phyloP scores from a whole-genome alignment of 2,797 vertebrate species.

The Orientallactaga sibirica region DNA sequence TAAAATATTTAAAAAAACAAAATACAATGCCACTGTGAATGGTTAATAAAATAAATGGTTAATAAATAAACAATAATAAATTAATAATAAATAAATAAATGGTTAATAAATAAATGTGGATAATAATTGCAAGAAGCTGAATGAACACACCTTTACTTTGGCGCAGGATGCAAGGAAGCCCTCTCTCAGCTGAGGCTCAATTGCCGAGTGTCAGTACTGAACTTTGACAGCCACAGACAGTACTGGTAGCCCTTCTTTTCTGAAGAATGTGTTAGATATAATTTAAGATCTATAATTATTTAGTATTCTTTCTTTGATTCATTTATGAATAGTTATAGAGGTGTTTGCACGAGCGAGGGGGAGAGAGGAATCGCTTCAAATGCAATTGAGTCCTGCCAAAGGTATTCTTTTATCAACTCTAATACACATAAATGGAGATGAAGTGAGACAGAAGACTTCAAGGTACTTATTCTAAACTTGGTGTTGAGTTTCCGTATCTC shows the following conservation, averaged over 20 bases:
- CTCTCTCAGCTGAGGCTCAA: neutral
- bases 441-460: neutral
- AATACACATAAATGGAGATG: neutral
- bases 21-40: neutral
- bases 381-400: neutral
- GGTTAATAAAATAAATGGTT: neutral
- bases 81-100: no score
- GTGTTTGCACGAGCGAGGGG: neutral
- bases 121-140: neutral
- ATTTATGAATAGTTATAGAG: neutral
- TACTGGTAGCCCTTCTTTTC: neutral
- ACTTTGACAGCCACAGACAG: neutral
- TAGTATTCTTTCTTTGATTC: neutral
- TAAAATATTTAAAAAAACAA: neutral
- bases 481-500: neutral
- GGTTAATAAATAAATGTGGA: neutral
- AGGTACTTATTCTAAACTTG: neutral
- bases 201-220: neutral
- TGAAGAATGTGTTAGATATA: neutral
- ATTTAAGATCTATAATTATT: neutral
- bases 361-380: neutral
- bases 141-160: neutral
- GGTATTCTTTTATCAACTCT: neutral
- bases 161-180: no score
- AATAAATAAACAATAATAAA: no score